Percentiles rank a stretch among this genome's conserved stretches.
These are phyloP conservation scores for Sylvicapra grimmia DNA, from an alignment of 2,113 vertebrate species.

Conservation along the genomic window DNA sequence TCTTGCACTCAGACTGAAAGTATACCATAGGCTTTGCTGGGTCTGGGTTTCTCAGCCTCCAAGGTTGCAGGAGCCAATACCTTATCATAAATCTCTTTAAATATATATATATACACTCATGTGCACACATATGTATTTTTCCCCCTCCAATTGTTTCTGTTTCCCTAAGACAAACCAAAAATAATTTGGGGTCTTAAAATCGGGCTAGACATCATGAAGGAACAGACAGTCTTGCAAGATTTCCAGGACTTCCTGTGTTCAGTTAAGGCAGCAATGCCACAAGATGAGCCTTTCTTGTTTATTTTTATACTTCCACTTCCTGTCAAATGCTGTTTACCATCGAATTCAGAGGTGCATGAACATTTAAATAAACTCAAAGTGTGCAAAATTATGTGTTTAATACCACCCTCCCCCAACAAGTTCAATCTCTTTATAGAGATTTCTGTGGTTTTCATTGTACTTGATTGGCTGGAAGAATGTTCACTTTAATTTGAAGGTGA, in stretches of 20 bases:
- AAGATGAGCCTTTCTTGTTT: constrained; percentile 56
- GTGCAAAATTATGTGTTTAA: not conserved
- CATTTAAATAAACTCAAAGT: constrained; percentile 26
- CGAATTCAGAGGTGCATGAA: constrained; percentile 39
- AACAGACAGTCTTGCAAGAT: constrained; percentile 61
- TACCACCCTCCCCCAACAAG: not conserved
- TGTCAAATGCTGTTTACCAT: constrained; percentile 43
- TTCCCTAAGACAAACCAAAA: not conserved
- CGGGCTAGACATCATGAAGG: constrained; percentile 43
- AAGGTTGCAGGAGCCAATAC: not conserved
- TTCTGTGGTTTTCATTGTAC: not conserved
- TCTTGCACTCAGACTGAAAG: not conserved
- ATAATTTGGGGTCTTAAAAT: constrained; percentile 11
- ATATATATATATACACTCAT: not conserved
- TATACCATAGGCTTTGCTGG: not conserved
- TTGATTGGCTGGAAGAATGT: not conserved
- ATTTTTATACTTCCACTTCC: constrained; percentile 70
- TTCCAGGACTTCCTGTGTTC: constrained; percentile 72
- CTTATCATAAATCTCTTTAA: not conserved
- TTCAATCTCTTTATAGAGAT: constrained; percentile 4
- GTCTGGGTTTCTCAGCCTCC: not conserved
- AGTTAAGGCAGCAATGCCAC: constrained; percentile 46
- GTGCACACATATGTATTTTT: not conserved
- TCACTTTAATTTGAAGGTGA: not conserved
- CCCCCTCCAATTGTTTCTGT: not conserved